Base-by-base conservation (phyloP, 2,797 vertebrate species). In the Lophius americanus region DNA sequence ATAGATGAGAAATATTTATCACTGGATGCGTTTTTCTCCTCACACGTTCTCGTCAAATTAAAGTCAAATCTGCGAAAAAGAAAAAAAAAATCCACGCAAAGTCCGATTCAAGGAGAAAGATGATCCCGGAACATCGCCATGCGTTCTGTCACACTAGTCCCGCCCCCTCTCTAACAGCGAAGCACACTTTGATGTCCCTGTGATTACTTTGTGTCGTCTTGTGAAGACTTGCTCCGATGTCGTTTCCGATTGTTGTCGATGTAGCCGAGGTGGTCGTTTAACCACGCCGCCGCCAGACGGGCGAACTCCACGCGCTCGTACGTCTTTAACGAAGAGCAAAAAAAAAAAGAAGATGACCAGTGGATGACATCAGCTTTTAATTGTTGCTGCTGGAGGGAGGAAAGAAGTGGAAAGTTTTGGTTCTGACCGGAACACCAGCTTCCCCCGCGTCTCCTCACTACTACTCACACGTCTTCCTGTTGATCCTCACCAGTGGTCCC, bases 401-500 rank as follows among this genome's bases (percentile, higher is more conserved):
- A 56, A 75, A 55, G n/a, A 44, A 46, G 10, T 14, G 13, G 32
- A 56, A 65, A 62, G 14, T 48, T 38, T 36, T 60, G 39, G 74
- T 72, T 49, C 32, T 57, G 10, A 38, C 52, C 14, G 37, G 7
- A 50, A 23, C 53, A 51, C 9, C 54, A 58, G 72, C 48, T 50
- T 73, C 48, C 49, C 52, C 32, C n/a, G 1, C 4, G 35, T 67
- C 7, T 59, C 49, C 38, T 73, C 23, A 59, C 38, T 33, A 7
- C 32, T 59, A 59, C 73, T 69, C 60, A 67, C 7, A 32, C 37
- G 60, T 77, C 47, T 72, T 78, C 73, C 67, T 68, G 48, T 67
- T 50, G 23, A 63, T 36, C 47, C 46, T 46, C 7, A 23, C 41
- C 47, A 33, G 10, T 51, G 48, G 74, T 56, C 46, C 9, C 50